Evolutionary conservation across 2,888 invertebrate genomes (phyloP), one percentile per base, ranked within the genome.

Genomic region (Tiphia femorata): DNA sequence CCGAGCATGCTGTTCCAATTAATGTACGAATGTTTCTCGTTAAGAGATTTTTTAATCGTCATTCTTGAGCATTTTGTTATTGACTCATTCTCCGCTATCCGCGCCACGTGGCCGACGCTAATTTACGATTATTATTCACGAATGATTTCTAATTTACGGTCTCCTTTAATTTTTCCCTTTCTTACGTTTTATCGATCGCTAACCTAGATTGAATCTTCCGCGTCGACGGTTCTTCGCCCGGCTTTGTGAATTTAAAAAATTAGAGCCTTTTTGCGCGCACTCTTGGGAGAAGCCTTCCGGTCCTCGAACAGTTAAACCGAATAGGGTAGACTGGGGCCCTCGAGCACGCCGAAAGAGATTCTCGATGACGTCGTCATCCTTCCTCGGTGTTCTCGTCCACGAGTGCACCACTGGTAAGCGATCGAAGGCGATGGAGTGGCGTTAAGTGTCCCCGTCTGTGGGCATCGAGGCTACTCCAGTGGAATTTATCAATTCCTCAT

Each of bases 381-480:
- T n/a, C n/a, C n/a, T n/a, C n/a, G n/a, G n/a, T n/a, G n/a, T n/a
- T n/a, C n/a, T n/a, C n/a, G 7, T 43, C 44, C 27, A 25, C 54
- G 30, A 42, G 37, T 19, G 49, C 49, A 16, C 27, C n/a, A 54
- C 54, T 50, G 49, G 46, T 38, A n/a, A 29, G 5, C 46, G 58
- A 54, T 54, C 58, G 58, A 49, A 50, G 46, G 38, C 46, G 23
- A 49, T 47, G 46, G 53, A 50, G 58, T 42, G 58, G 41, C 49
- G 49, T 38, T 30, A 30, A 50, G 54, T 19, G 42, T n/a, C n/a
- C n/a, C 23, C 46, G 41, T 58, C 58, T 54, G 49, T 46, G 19
- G 46, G 49, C 47, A 54, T 54, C 58, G 54, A 30, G 54, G 49
- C 35, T 29, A 41, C 46, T 49, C 46, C 49, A 49, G 38, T 41